phyloP scores from a whole-genome alignment of 2,888 invertebrate genomes.

The Philopedon plagiatum region DNA sequence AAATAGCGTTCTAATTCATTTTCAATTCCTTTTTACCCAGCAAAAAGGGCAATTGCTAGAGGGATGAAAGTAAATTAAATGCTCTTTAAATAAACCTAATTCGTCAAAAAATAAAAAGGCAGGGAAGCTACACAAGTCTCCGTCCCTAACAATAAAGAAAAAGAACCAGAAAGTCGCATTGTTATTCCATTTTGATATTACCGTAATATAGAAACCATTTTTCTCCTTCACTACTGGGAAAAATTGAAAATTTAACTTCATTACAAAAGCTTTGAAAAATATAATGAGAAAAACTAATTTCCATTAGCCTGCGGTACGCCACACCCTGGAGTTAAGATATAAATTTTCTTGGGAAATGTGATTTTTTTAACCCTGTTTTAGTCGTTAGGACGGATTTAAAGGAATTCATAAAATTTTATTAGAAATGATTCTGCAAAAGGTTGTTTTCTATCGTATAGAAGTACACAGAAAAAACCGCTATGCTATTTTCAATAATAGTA shows the following conservation, averaged over 20 bases:
- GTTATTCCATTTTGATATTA: too few relatives aligned
- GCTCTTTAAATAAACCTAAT: neutral
- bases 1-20: neutral
- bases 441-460: neutral
- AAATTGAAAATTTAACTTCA: neutral
- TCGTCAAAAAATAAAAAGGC: neutral
- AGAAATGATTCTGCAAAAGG: neutral
- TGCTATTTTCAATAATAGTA: too few relatives aligned
- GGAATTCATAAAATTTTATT: neutral
- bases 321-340: neutral
- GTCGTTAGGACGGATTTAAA: neutral
- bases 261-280: neutral
- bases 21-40: neutral
- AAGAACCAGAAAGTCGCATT: too few relatives aligned
- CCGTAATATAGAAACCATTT: too few relatives aligned
- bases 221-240: too few relatives aligned
- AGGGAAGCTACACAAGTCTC: too few relatives aligned
- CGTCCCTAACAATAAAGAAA: too few relatives aligned
- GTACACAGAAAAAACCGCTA: too few relatives aligned
- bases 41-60: neutral
- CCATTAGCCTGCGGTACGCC: neutral
- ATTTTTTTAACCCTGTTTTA: neutral
- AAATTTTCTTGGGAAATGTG: conserved; percentile 3
- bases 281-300: conserved; percentile 5
- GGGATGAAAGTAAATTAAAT: neutral